Conservation (phyloP, 2,888 invertebrate genomes). For the Papilio protenor region DNA sequence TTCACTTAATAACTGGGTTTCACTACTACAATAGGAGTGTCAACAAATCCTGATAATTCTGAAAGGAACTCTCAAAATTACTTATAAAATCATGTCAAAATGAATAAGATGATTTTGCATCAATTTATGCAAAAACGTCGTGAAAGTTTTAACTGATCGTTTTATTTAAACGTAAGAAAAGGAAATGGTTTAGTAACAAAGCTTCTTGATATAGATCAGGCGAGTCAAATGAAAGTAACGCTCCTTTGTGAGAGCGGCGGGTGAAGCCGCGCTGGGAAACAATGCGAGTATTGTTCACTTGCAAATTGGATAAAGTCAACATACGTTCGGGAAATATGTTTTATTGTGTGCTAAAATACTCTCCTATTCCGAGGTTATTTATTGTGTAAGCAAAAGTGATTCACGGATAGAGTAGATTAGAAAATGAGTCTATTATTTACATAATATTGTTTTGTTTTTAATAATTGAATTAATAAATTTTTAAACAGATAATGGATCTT, state of each 20-base stretch:
- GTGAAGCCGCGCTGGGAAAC: constrained; percentile 74
- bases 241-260: constrained; percentile 71
- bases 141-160: constrained; percentile 12
- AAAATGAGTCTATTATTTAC: background rate
- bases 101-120: background rate
- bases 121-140: background rate
- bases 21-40: too few relatives aligned
- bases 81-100: background rate
- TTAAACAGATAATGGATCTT: too few relatives aligned
- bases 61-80: background rate
- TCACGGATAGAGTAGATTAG: background rate
- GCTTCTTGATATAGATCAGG: constrained; percentile 70
- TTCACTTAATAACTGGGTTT: too few relatives aligned
- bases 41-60: too few relatives aligned
- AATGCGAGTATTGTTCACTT: constrained; percentile 79
- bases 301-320: constrained; percentile 72
- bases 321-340: constrained; percentile 32
- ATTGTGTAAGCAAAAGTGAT: constrained; percentile 38
- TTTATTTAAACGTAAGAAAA: constrained; percentile 38
- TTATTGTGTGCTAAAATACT: constrained; percentile 45
- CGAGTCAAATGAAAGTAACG: constrained; percentile 72
- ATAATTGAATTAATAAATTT: background rate
- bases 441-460: background rate
- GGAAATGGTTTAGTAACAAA: constrained; percentile 56
- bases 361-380: constrained; percentile 22